Evolutionary conservation across 2,797 vertebrate genomes (phyloP).

Genomic region (Spinibarbus caldwelli): DNA sequence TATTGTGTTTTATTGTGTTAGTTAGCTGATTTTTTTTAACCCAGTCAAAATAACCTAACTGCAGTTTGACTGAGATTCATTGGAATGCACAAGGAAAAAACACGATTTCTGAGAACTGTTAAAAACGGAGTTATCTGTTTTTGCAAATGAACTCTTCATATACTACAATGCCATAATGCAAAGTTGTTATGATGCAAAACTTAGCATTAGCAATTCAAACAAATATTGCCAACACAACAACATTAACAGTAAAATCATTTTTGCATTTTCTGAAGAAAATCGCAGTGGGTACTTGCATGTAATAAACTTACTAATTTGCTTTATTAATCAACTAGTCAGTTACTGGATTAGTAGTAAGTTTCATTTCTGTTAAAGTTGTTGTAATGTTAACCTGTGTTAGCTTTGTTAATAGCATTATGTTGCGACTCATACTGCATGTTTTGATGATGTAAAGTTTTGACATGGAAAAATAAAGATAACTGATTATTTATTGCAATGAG

Average conservation of each 20-base stretch:
- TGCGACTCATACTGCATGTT: not conserved
- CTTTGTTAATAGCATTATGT: not conserved
- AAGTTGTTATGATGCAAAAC: not conserved
- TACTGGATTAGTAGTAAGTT: not conserved
- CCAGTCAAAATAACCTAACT: too few species aligned
- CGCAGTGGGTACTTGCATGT: not conserved
- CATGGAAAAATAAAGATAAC: not conserved
- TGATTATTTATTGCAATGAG: not conserved
- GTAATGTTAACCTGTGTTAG: not conserved
- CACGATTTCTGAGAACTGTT: too few species aligned
- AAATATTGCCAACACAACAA: not conserved
- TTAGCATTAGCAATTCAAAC: not conserved
- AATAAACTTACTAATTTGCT: not conserved
- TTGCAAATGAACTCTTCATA: too few species aligned
- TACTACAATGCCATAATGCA: not conserved
- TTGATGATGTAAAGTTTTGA: not conserved
- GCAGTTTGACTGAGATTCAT: too few species aligned
- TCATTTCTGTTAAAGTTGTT: not conserved
- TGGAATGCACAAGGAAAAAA: too few species aligned
- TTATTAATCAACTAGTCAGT: not conserved
- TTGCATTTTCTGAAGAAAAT: not conserved
- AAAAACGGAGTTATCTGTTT: too few species aligned
- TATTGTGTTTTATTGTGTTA: too few species aligned
- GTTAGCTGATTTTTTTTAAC: too few species aligned
- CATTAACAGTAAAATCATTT: not conserved